phyloP scores from a whole-genome alignment of 2,113 vertebrate species.

The Upupa epops region DNA sequence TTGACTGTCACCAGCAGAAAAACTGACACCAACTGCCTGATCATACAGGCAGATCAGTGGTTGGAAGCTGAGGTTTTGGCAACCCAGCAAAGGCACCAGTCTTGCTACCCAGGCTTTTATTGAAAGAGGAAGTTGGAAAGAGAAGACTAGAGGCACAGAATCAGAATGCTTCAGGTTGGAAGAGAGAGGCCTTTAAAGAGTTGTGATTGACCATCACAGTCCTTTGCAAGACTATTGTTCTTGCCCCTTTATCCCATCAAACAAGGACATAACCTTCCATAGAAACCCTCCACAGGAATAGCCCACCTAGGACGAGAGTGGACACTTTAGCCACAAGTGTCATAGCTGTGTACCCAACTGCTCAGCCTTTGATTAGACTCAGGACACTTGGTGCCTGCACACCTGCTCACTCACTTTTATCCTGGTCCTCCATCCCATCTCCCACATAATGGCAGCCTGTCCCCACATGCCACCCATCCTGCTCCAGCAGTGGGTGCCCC shows the following conservation, averaged over 20 bases:
- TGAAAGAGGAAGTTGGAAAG: not conserved
- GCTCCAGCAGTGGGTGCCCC: not conserved
- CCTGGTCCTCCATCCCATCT: not conserved
- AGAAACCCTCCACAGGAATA: not conserved
- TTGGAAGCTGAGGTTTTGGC: not conserved
- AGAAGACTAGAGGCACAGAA: not conserved
- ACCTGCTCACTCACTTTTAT: not conserved
- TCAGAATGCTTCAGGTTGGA: too few relatives aligned
- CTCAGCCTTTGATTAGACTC: not conserved
- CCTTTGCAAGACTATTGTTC: not conserved
- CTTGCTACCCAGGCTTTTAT: not conserved
- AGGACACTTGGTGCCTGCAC: rapidly evolving
- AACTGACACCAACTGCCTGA: not conserved
- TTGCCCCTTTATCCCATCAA: not conserved
- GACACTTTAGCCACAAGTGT: not conserved
- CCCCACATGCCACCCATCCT: not conserved
- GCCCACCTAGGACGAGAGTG: not conserved
- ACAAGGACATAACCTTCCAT: not conserved
- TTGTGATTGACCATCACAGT: not conserved
- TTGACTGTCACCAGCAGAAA: not conserved
- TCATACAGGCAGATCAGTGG: not conserved
- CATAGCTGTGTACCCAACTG: not conserved
- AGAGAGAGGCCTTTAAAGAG: too few relatives aligned
- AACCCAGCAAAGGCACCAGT: rapidly evolving
- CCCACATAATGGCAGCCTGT: not conserved